These are phyloP conservation scores for Harpalus rufipes DNA, from an alignment of 2,888 invertebrate species.

Conservation along the genomic window DNA sequence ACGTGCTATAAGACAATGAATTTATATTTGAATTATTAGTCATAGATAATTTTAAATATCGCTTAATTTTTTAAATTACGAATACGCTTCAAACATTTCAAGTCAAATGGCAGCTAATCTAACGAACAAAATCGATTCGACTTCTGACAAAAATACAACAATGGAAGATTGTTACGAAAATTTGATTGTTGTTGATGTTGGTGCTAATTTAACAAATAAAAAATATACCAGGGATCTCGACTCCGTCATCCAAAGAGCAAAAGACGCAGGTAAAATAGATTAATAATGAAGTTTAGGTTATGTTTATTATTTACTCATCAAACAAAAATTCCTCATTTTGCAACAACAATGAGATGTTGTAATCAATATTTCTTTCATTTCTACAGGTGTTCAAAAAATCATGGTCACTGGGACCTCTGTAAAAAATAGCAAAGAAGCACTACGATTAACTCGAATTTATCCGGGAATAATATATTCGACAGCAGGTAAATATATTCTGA, in stretches of 20 bases:
- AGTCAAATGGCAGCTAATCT: conserved; percentile 58
- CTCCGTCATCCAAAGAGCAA: conserved; percentile 93
- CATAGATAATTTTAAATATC: conserved; percentile 56
- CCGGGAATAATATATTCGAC: conserved; percentile 94
- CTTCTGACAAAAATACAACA: conserved; percentile 69
- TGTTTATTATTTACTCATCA: conserved; percentile 47
- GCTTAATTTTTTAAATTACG: conserved; percentile 36
- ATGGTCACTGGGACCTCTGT: conserved; percentile 96
- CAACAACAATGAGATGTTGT: conserved; percentile 1
- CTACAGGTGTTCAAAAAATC: conserved; percentile 92
- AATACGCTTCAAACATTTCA: conserved; percentile 16
- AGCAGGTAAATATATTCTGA: conserved; percentile 81
- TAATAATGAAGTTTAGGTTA: conserved; percentile 35
- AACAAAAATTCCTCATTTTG: conserved; percentile 40
- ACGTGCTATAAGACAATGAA: conserved; percentile 54
- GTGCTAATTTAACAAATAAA: conserved; percentile 95
- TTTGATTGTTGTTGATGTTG: conserved; percentile 94
- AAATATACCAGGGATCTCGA: conserved; percentile 95
- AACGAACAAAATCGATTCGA: conserved; percentile 37
- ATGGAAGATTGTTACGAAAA: conserved; percentile 93
- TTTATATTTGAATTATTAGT: conserved; percentile 60
- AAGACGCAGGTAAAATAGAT: conserved; percentile 87
- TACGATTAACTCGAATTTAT: conserved; percentile 92
- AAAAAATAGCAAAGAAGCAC: conserved; percentile 92
- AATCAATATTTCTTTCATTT: conserved; percentile 62